A percentile compares a stretch with the other conserved stretches of the same genome.
Conservation (phyloP, 2,888 invertebrate species). For the Eristalis tenax region DNA sequence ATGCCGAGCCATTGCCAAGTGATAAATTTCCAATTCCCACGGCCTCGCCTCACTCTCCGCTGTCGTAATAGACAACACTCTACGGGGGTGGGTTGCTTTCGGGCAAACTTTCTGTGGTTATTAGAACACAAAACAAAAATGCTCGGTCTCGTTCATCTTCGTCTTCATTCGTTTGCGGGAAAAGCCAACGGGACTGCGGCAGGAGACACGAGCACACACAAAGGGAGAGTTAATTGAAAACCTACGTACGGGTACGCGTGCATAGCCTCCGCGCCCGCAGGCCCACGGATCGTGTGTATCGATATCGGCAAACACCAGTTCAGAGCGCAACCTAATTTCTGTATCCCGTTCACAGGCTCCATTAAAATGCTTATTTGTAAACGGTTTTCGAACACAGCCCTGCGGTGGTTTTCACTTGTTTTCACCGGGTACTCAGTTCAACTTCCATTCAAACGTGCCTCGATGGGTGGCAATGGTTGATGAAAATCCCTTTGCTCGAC, state of each 20-base stretch:
- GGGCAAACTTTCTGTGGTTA: conserved; percentile 13
- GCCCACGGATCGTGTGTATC: conserved; percentile 6
- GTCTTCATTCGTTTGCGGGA: conserved; percentile 30
- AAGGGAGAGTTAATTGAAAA: conserved; percentile 63
- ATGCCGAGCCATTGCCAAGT: conserved; percentile 37
- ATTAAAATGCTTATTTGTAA: conserved; percentile 44
- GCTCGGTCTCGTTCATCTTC: conserved; percentile 47
- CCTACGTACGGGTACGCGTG: conserved; percentile 19
- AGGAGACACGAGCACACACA: neutral
- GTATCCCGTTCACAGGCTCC: conserved; percentile 26
- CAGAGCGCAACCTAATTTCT: conserved; percentile 36
- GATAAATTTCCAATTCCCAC: conserved; percentile 60
- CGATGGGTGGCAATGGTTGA: neutral
- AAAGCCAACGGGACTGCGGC: conserved; percentile 24
- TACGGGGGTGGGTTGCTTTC: neutral
- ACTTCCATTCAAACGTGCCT: neutral
- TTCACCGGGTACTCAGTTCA: conserved; percentile 3
- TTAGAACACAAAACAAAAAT: conserved; percentile 25
- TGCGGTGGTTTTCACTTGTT: conserved; percentile 32
- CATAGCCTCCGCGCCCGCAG: neutral
- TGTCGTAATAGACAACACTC: conserved; percentile 12
- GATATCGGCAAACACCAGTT: conserved; percentile 33
- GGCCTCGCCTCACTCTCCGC: neutral
- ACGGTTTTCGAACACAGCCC: conserved; percentile 33
- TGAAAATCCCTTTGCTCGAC: neutral